phyloP scores from a whole-genome alignment of 2,797 vertebrate genomes.

The Hypotaenidia okinawae region DNA sequence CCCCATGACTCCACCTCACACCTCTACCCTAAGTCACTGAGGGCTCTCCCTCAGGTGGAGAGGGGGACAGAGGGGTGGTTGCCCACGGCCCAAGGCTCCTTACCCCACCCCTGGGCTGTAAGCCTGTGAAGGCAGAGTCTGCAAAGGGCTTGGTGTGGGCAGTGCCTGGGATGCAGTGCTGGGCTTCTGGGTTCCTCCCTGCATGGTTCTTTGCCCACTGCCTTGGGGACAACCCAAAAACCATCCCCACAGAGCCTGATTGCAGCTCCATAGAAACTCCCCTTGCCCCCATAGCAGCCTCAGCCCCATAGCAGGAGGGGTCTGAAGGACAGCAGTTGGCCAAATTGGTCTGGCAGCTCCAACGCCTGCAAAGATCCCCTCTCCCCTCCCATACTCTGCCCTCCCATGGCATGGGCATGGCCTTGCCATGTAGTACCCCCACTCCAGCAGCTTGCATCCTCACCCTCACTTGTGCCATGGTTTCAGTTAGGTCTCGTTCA shows the following conservation, averaged over 20 bases:
- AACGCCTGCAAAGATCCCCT: background rate
- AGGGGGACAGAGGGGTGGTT: accelerated
- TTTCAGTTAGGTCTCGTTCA: background rate
- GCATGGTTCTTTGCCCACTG: background rate
- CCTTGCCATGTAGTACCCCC: too few relatives aligned
- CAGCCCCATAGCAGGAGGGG: background rate
- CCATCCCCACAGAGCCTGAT: background rate
- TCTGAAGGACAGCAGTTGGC: background rate
- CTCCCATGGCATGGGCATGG: too few relatives aligned
- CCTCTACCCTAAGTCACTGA: background rate
- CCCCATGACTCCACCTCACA: background rate
- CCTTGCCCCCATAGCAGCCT: background rate
- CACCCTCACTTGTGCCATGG: accelerated
- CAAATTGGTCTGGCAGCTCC: background rate
- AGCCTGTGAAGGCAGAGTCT: background rate
- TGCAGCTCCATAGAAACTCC: background rate
- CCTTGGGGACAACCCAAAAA: background rate
- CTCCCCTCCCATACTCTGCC: background rate
- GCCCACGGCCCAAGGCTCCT: background rate
- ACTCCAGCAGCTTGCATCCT: background rate
- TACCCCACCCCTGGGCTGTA: background rate
- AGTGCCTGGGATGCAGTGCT: background rate
- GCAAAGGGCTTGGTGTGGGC: background rate
- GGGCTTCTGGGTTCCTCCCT: too few relatives aligned
- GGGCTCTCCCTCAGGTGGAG: background rate